Evolutionary conservation across 2,797 vertebrate genomes (phyloP), one percentile per base, ranked within the genome.

Genomic region (Pelobates cultripes): DNA sequence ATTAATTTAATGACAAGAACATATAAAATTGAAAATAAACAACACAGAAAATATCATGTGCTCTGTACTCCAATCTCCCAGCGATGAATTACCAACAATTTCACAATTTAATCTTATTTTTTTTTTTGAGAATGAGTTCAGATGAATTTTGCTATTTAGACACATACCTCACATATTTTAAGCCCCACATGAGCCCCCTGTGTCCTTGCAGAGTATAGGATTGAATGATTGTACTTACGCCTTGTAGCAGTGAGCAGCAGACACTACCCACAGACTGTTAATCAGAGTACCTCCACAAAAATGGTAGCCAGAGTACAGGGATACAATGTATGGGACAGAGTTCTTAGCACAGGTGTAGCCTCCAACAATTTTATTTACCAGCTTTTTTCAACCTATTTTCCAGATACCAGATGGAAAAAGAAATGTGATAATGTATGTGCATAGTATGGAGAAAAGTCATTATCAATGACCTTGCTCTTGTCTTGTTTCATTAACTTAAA

Each of bases 241-340:
- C 68, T 89, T 88, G 87, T 87, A 92, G 90, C 94, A 95, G 87
- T 94, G 87, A 86, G 92, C 89, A 44, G 90, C 90, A 28, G 89
- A 93, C 83, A 93, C 84, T 28, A 93, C 94, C 94, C 94, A 95
- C 74, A 78, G 83, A 0, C 85, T 87, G 63, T 86, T 93, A 77
- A 95, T 88, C 77, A 96, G 89, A 71, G 88, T 90, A 3, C 94
- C 94, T 0, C 94, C 94, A 1, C 95, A 96, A 86, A 88, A 89
- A 88, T 95, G 94, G 85, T 91, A 92, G 7, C 89, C 93, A 42
- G 80, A 80, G 76, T 90, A 92, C 83, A 95, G 90, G 7, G 93
- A 95, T 0, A 7, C 73, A 53, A 69, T 72, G 63, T 92, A 87
- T 3, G 90, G 89, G 10, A 90, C 86, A 3, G 89, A 87, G 79